phyloP scores from a whole-genome alignment of 2,113 vertebrate species.

The Eublepharis macularius region DNA sequence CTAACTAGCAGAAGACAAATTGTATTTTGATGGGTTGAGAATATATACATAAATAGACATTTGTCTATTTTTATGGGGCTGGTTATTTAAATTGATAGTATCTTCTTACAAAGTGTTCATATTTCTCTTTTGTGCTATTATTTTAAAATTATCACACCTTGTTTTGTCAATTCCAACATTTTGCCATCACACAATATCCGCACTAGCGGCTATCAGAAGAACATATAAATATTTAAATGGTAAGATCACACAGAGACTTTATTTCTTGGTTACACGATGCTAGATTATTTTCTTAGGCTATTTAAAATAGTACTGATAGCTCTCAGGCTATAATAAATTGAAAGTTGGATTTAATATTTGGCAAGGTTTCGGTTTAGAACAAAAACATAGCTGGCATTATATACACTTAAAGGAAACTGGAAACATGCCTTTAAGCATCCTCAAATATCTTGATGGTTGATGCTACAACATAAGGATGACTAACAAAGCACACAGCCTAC shows the following conservation, averaged over 20 bases:
- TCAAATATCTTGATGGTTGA: slow-evolving; percentile 48
- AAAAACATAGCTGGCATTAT: slow-evolving; percentile 9
- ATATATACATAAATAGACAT: slow-evolving; percentile 4
- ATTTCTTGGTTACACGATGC: slow-evolving; percentile 20
- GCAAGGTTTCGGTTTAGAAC: neutral
- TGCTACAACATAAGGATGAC: slow-evolving; percentile 57
- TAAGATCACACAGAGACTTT: slow-evolving; percentile 38
- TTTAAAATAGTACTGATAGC: slow-evolving; percentile 15
- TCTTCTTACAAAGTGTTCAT: slow-evolving; percentile 46
- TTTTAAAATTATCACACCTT: slow-evolving; percentile 42
- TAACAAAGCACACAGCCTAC: slow-evolving; percentile 55
- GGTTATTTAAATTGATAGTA: slow-evolving; percentile 46
- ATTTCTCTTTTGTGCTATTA: slow-evolving; percentile 43
- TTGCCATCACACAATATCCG: slow-evolving; percentile 40
- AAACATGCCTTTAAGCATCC: slow-evolving; percentile 14
- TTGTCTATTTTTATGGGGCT: slow-evolving; percentile 42
- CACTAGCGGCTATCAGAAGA: slow-evolving; percentile 51
- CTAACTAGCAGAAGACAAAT: slow-evolving; percentile 1
- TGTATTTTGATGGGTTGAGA: neutral
- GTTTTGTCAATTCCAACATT: slow-evolving; percentile 42
- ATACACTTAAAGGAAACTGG: slow-evolving; percentile 25
- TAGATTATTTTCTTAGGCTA: slow-evolving; percentile 1
- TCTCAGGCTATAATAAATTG: slow-evolving; percentile 18
- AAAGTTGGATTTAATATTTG: neutral
- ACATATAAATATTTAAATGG: slow-evolving; percentile 19